Evolutionary conservation across 2,113 vertebrate genomes (phyloP).

Genomic region (Emydura subglobosa): DNA sequence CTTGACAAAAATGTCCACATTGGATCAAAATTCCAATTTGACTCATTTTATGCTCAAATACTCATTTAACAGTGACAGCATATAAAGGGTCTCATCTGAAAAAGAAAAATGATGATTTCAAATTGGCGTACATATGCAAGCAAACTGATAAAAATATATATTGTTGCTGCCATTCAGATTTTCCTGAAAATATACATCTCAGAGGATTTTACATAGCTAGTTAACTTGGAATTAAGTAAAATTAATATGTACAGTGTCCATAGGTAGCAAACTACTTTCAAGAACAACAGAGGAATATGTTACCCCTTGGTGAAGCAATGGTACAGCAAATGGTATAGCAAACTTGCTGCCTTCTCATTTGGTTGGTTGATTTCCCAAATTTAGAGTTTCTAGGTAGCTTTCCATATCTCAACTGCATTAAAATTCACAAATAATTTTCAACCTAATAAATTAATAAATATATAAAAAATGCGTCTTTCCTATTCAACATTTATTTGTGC

Average conservation of each 20-base stretch:
- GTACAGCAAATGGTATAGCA: too few species aligned
- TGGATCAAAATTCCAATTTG: neutral
- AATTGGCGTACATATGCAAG: neutral
- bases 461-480: neutral
- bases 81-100: neutral
- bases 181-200: neutral
- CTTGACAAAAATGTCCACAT: neutral
- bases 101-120: neutral
- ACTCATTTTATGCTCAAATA: neutral
- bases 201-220: neutral
- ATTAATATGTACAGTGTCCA: neutral
- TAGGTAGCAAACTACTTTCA: neutral
- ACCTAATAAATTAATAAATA: neutral
- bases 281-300: fast-evolving
- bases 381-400: neutral
- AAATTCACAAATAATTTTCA: neutral
- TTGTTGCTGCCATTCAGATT: neutral
- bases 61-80: neutral
- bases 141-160: neutral
- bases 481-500: neutral
- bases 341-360: neutral
- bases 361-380: fast-evolving
- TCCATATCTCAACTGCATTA: neutral
- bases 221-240: neutral
- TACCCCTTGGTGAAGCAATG: neutral